phyloP scores from a whole-genome alignment of 2,113 vertebrate genomes.

The Pterophyllum scalare region DNA sequence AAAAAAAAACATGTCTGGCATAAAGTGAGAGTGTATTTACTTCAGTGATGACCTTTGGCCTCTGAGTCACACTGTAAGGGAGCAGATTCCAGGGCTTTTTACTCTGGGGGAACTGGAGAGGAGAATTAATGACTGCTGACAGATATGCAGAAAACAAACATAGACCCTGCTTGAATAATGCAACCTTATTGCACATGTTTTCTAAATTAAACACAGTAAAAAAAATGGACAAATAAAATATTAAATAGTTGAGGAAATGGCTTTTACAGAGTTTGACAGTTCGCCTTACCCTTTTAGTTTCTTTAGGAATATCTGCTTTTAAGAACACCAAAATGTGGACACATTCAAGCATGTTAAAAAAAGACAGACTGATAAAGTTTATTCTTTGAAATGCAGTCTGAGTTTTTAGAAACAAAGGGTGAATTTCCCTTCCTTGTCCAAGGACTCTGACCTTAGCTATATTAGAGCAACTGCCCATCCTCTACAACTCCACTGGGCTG shows the following conservation, averaged over 20 bases:
- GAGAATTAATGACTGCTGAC: constrained; percentile 46
- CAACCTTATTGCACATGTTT: not conserved
- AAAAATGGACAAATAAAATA: constrained; percentile 10
- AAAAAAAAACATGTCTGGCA: not conserved
- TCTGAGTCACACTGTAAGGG: constrained; percentile 50
- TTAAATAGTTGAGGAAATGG: not conserved
- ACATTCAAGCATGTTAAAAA: not conserved
- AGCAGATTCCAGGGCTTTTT: constrained; percentile 2
- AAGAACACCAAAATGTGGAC: not conserved
- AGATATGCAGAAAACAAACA: constrained; percentile 44
- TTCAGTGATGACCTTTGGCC: constrained; percentile 36
- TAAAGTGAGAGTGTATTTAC: constrained; percentile 27
- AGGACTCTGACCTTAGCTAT: constrained; percentile 27
- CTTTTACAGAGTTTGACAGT: not conserved
- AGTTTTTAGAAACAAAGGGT: not conserved
- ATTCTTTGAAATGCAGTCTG: not conserved
- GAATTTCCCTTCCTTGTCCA: not conserved
- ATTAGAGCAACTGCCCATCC: constrained; percentile 8
- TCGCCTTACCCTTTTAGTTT: not conserved
- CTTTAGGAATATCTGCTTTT: not conserved
- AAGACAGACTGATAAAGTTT: not conserved
- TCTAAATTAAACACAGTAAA: not conserved
- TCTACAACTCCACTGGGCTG: constrained; percentile 28
- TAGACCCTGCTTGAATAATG: constrained; percentile 29
- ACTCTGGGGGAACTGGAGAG: constrained; percentile 4